These are phyloP conservation scores for Yoshiicerus persimilis DNA, from an alignment of 1,140 invertebrate species.

Conservation along the genomic window DNA sequence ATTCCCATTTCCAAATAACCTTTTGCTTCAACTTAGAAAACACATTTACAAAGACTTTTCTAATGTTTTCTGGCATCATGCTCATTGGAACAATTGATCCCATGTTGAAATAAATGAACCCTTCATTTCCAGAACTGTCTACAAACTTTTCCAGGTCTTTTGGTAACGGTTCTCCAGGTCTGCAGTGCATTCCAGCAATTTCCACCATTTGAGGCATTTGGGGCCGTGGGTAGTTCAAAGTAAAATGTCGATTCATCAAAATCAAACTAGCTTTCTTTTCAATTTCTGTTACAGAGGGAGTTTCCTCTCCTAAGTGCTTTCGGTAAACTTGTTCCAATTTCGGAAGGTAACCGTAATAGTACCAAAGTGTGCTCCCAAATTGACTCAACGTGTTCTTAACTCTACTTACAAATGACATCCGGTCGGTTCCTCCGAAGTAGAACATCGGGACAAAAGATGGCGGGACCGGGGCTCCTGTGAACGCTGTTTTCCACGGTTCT, in stretches of 20 bases:
- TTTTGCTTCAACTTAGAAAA: constrained; percentile 49
- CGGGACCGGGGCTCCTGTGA: neutral
- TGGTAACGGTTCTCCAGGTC: constrained; percentile 33
- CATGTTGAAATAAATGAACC: constrained; percentile 54
- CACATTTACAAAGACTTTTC: constrained; percentile 42
- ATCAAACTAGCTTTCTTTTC: constrained; percentile 42
- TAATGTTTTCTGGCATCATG: constrained; percentile 49
- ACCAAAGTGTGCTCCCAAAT: too few species aligned
- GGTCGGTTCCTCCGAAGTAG: neutral
- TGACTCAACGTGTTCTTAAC: neutral
- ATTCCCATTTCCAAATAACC: constrained; percentile 59
- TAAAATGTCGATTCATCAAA: constrained; percentile 43
- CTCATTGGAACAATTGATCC: constrained; percentile 51
- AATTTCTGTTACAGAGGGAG: constrained; percentile 26
- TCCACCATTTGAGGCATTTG: constrained; percentile 32
- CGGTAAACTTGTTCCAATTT: neutral
- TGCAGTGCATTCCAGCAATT: constrained; percentile 43
- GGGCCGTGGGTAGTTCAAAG: constrained; percentile 33
- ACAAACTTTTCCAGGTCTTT: constrained; percentile 45
- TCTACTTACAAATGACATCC: constrained; percentile 19
- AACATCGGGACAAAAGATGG: constrained; percentile 29
- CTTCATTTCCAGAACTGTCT: constrained; percentile 49
- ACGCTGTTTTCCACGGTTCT: neutral
- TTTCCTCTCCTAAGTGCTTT: neutral
- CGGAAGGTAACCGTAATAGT: neutral